phyloP scores from a whole-genome alignment of 2,113 vertebrate species.

The Hippocampus abdominalis region DNA sequence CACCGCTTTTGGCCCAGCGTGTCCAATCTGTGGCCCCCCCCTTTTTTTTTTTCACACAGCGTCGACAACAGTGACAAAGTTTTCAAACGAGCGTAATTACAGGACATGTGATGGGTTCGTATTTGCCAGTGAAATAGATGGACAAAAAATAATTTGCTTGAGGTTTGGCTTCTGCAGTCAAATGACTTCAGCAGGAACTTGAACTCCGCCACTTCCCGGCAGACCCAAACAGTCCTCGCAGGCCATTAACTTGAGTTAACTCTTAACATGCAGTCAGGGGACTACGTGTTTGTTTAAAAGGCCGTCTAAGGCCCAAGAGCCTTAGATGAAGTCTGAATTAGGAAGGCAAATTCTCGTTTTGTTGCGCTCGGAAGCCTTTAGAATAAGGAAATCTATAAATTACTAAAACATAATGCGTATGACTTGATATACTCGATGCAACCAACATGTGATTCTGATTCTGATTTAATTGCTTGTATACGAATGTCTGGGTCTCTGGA shows the following conservation, averaged over 20 bases:
- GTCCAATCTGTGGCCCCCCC: conserved; percentile 1
- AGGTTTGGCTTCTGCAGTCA: conserved; percentile 38
- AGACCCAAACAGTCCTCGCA: conserved; percentile 37
- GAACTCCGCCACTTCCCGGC: conserved; percentile 45
- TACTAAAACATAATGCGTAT: background rate
- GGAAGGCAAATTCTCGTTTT: background rate
- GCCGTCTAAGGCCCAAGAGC: conserved; percentile 31
- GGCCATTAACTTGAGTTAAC: conserved; percentile 56
- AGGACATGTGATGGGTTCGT: conserved; percentile 42
- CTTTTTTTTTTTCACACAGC: conserved; percentile 20
- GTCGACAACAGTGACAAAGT: conserved; percentile 10
- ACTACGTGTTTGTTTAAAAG: conserved; percentile 31
- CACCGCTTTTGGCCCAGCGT: conserved; percentile 13
- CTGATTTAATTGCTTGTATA: background rate
- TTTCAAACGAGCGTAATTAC: conserved; percentile 42
- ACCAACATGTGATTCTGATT: background rate
- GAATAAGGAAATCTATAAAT: background rate
- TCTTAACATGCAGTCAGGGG: conserved; percentile 29
- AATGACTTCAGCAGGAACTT: conserved; percentile 56
- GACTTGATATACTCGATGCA: background rate
- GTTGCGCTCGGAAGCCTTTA: background rate
- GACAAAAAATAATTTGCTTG: conserved; percentile 47
- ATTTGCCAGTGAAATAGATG: conserved; percentile 59
- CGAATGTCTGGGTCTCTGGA: background rate
- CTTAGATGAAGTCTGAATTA: conserved; percentile 34